phyloP scores from a whole-genome alignment of 2,797 vertebrate species.

The Forpus xanthops region DNA sequence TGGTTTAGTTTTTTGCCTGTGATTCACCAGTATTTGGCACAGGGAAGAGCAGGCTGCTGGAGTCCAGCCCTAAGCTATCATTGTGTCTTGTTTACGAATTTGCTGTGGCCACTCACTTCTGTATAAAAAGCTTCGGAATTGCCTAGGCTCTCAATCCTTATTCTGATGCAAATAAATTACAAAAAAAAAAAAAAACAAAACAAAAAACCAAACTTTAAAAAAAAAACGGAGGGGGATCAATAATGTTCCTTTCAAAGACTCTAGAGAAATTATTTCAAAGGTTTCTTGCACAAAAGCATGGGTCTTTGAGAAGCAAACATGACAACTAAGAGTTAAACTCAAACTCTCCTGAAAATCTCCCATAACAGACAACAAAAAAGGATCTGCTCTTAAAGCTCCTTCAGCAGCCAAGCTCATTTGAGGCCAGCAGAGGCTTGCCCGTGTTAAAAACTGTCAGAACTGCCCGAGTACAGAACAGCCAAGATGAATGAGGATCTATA shows the following conservation, averaged over 20 bases:
- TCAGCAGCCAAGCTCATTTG: conserved; percentile 6
- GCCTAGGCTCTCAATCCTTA: neutral
- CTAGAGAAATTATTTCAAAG: conserved; percentile 11
- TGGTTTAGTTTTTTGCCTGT: neutral
- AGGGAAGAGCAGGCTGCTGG: neutral
- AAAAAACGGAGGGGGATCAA: too few species aligned
- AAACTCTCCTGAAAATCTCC: neutral
- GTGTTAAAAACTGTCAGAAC: neutral
- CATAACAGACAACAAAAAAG: neutral
- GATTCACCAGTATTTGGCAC: neutral
- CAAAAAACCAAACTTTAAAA: too few species aligned
- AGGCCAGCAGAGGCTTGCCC: neutral
- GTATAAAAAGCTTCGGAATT: neutral
- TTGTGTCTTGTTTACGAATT: neutral
- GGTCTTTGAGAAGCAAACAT: neutral
- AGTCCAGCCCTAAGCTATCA: neutral
- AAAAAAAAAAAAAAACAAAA: neutral
- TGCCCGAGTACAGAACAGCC: neutral
- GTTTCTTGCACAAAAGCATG: neutral
- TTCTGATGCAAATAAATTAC: neutral
- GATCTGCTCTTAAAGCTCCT: neutral
- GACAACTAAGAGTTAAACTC: neutral
- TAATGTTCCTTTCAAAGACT: neutral
- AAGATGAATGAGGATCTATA: neutral
- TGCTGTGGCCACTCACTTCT: neutral